Percentiles rank a stretch among this genome's conserved stretches.
Evolutionary conservation across 2,797 vertebrate genomes (phyloP).

Genomic region (Cirrhinus molitorella): DNA sequence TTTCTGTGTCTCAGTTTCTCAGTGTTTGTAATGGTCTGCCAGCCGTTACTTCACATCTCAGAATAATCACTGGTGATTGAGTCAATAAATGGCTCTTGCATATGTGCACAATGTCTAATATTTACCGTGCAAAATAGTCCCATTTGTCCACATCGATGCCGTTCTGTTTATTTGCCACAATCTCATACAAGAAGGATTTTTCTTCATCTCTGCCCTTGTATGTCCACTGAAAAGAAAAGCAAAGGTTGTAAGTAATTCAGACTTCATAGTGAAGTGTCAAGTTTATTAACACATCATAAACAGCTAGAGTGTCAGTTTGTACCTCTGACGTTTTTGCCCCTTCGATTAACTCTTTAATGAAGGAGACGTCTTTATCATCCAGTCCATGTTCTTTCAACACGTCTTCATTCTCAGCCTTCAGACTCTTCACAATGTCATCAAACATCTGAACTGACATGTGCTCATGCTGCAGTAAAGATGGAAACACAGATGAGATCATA

Average conservation of each 20-base stretch:
- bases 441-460: too few species aligned
- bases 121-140: constrained; percentile 36
- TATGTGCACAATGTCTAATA: too few species aligned
- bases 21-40: too few species aligned
- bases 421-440: too few species aligned
- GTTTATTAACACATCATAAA: neutral
- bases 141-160: constrained; percentile 34
- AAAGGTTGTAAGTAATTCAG: too few species aligned
- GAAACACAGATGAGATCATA: neutral
- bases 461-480: too few species aligned
- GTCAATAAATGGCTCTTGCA: too few species aligned
- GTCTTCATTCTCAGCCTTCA: too few species aligned
- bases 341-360: constrained; percentile 20
- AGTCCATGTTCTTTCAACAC: neutral
- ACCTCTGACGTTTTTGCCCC: neutral
- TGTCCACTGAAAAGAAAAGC: neutral
- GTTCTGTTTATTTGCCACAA: constrained; percentile 17
- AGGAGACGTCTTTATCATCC: neutral
- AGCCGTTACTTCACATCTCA: too few species aligned
- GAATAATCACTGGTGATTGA: too few species aligned
- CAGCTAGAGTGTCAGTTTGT: neutral
- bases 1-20: too few species aligned
- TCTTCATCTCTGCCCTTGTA: neutral
- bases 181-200: constrained; percentile 33
- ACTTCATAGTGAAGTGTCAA: too few species aligned